Evolutionary conservation across 2,888 invertebrate species (phyloP), one percentile per base, ranked within the genome.

Genomic region (Harpagoxenus sublaevis): DNA sequence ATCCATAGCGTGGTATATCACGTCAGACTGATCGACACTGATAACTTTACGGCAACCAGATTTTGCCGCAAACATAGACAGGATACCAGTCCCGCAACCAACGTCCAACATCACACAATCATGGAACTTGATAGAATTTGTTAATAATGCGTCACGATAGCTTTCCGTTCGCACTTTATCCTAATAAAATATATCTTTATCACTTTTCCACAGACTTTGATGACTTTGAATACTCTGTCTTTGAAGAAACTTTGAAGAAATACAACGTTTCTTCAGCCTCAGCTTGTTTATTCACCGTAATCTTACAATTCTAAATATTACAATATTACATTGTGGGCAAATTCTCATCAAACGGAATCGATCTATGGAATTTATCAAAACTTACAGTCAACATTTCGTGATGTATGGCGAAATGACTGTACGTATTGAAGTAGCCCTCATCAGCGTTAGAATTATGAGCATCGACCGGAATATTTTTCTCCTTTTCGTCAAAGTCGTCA

Each of bases 11-110:
- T 99, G 98, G 93, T 98, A 98, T 87, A 99, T 97, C 87, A 99
- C 98, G 92, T 99, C 98, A 0, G 99, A 99, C 95, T 98, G 98
- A 95, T 99, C 99, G 89, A 99, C 97, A 90, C 98, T 99, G 93
- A 98, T 97, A 6, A 99, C 98, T 95, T 96, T 97, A 85, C 96
- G 96, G 62, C 99, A 99, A 42, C 99, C 99, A 35, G 99, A 98
- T 93, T 98, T 97, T 15, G 99, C 99, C 88, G 98, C 98, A 96
- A 99, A 99, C 98, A 99, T 99, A 18, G 99, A 99, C 39, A 99
- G 96, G 90, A 99, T 99, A 45, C 99, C 98, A 1, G 99, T 99
- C 39, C 99, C 99, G 95, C 99, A 99, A 53, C 99, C 99, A 82
- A 99, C 97, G 96, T 99, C 99, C 85, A 99, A 95, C 31, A 99